Evolutionary conservation across 2,888 invertebrate species (phyloP).

Genomic region (Ptychoptera albimana): DNA sequence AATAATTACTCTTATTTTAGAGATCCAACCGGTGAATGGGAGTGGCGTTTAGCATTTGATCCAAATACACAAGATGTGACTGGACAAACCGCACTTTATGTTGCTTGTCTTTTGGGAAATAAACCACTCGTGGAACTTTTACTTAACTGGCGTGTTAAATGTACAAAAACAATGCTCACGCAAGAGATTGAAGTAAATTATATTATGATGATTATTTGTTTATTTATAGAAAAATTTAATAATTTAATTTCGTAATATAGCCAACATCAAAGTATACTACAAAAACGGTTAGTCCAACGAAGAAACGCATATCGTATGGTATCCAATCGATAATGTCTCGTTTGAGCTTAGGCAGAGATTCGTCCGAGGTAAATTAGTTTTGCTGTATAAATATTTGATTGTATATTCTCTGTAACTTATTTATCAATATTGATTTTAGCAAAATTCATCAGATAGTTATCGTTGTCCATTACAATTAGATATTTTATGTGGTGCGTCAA

Average conservation of each 20-base stretch:
- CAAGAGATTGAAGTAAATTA: neutral
- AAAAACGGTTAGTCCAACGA: constrained; percentile 36
- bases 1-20: constrained; percentile 24
- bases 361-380: constrained; percentile 16
- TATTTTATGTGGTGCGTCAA: constrained; percentile 54
- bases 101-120: constrained; percentile 75
- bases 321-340: constrained; percentile 79
- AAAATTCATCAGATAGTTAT: constrained; percentile 23
- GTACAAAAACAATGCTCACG: constrained; percentile 6
- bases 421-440: constrained; percentile 11
- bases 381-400: neutral
- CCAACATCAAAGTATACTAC: constrained; percentile 11
- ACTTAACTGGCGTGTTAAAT: constrained; percentile 50
- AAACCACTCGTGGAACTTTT: constrained; percentile 59
- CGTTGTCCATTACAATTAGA: constrained; percentile 59
- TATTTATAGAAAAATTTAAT: neutral
- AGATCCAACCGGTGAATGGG: constrained; percentile 57
- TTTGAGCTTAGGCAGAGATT: constrained; percentile 47
- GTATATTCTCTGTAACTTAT: neutral
- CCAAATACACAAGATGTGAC: constrained; percentile 80
- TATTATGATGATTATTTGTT: neutral
- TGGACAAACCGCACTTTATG: constrained; percentile 80
- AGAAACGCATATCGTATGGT: constrained; percentile 66
- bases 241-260: constrained; percentile 2
- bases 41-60: constrained; percentile 82